Conservation (phyloP, 2,113 vertebrate species). For the Epinephelus lanceolatus region DNA sequence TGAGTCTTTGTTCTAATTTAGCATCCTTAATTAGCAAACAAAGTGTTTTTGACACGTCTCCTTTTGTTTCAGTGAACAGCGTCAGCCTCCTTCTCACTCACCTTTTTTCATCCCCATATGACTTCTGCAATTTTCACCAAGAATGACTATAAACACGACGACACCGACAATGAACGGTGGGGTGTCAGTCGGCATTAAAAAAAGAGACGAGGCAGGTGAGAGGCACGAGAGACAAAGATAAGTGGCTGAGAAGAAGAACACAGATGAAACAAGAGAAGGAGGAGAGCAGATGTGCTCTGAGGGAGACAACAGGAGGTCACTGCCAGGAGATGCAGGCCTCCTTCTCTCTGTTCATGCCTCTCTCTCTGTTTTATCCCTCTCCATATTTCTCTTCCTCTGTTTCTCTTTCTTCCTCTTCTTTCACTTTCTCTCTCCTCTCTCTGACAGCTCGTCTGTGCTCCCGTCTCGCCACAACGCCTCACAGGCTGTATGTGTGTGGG, state of each 20-base stretch:
- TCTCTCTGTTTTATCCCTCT: constrained; percentile 17
- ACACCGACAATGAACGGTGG: background rate
- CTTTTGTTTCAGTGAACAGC: no score
- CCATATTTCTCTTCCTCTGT: constrained; percentile 21
- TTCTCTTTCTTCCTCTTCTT: constrained; percentile 35
- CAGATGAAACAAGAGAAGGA: background rate
- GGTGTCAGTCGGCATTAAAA: background rate
- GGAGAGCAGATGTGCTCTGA: constrained; percentile 13
- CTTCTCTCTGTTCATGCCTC: constrained; percentile 3
- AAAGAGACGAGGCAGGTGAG: background rate
- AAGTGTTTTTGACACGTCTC: no score
- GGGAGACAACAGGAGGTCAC: constrained; percentile 39
- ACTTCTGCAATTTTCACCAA: background rate
- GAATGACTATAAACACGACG: background rate
- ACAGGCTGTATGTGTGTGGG: constrained; percentile 45
- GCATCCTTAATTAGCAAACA: no score
- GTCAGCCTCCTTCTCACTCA: no score
- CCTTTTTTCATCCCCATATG: background rate
- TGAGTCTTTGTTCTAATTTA: no score
- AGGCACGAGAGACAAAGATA: constrained; percentile 8
- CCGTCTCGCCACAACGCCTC: constrained; percentile 61
- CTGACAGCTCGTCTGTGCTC: constrained; percentile 63
- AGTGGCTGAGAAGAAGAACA: background rate
- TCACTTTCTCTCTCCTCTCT: constrained; percentile 41
- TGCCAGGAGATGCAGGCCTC: constrained; percentile 26